A percentile compares a stretch with the other conserved stretches of the same genome.
phyloP scores from a whole-genome alignment of 2,797 vertebrate genomes.

The Cossypha caffra region DNA sequence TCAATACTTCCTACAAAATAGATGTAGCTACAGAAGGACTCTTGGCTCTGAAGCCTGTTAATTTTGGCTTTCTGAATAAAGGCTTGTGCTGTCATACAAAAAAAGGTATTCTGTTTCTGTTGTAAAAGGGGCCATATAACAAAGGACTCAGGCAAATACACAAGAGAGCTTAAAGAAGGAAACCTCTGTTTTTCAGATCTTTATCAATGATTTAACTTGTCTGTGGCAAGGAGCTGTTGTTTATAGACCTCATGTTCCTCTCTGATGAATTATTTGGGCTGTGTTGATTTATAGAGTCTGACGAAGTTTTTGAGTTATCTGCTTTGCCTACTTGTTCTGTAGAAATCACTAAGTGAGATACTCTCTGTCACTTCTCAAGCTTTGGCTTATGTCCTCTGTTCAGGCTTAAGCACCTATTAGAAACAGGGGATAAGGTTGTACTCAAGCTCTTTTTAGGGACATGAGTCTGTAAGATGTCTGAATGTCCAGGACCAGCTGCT shows the following conservation, averaged over 20 bases:
- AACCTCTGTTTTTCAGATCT: conserved; percentile 45
- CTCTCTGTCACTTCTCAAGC: neutral
- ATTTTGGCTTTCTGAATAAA: conserved; percentile 41
- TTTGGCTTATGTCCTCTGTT: neutral
- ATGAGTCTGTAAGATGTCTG: neutral
- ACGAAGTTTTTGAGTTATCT: neutral
- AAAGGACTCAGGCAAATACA: neutral
- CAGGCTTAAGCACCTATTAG: neutral
- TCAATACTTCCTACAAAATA: neutral
- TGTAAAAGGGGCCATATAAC: neutral
- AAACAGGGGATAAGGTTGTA: neutral
- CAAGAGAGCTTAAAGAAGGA: conserved; percentile 28
- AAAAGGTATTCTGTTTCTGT: conserved; percentile 1
- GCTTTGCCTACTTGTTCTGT: neutral
- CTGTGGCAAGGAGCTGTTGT: neutral
- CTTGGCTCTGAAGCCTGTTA: neutral
- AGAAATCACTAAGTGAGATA: neutral
- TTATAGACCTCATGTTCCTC: conserved; percentile 4
- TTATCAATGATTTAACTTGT: conserved; percentile 27
- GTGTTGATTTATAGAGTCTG: neutral
- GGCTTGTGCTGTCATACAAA: neutral
- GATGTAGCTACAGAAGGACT: conserved; percentile 10
- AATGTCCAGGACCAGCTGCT: neutral
- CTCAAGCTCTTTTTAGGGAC: neutral
- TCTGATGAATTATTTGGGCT: neutral